These are phyloP conservation scores for Tetranychus piercei DNA, from an alignment of 2,888 invertebrate genomes.

Conservation along the genomic window DNA sequence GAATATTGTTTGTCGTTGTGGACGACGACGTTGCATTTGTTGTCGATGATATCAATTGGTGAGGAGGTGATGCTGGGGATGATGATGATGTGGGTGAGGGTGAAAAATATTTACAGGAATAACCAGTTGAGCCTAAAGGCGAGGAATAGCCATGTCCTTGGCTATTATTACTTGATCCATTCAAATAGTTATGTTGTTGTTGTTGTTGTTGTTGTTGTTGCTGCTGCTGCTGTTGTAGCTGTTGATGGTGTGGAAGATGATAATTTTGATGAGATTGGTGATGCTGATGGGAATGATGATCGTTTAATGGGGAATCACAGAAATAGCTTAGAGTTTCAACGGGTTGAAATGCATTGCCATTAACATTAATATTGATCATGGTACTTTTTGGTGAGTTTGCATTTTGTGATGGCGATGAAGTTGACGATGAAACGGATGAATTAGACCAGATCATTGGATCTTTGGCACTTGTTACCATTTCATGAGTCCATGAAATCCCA, in stretches of 20 bases:
- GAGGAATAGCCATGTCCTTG: too few species aligned
- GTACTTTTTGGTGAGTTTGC: background rate
- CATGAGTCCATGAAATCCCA: background rate
- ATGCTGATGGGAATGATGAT: background rate
- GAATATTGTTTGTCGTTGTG: background rate
- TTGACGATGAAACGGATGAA: background rate
- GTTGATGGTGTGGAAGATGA: background rate
- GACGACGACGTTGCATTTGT: background rate
- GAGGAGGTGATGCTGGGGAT: background rate
- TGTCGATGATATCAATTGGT: background rate
- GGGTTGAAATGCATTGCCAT: slow-evolving; percentile 7
- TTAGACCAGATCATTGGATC: slow-evolving; percentile 9
- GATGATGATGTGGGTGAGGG: background rate
- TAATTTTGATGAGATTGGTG: background rate
- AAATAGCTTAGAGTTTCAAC: background rate
- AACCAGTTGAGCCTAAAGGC: background rate
- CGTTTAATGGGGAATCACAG: slow-evolving; percentile 1
- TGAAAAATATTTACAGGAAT: background rate
- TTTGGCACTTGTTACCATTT: background rate
- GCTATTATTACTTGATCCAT: background rate
- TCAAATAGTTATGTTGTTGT: background rate
- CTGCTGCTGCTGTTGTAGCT: background rate
- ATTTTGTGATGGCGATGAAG: background rate
- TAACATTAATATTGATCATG: background rate
- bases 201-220: background rate